Conservation (phyloP, 1,140 invertebrate genomes). For the Rhyacophila brunnea region DNA sequence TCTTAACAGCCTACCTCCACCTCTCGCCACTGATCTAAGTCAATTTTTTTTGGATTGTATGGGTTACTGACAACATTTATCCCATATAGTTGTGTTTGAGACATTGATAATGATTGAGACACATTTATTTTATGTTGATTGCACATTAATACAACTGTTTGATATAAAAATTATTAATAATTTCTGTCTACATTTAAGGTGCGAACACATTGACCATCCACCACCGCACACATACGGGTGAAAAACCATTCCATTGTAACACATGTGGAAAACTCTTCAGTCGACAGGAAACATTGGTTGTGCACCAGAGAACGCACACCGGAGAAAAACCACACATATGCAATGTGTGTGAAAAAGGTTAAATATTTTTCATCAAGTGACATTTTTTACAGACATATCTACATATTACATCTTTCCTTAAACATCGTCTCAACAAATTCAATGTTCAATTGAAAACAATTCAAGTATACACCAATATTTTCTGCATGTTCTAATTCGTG, state of each 20-base stretch:
- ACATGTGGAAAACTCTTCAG: constrained; percentile 53
- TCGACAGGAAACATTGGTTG: constrained; percentile 51
- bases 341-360: constrained; percentile 54
- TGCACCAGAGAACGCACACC: constrained; percentile 56
- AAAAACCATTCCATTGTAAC: constrained; percentile 50
- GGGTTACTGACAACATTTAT: too few species aligned
- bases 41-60: too few species aligned
- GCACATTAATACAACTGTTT: too few species aligned
- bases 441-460: background rate
- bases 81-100: too few species aligned
- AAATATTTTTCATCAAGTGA: too few species aligned
- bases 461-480: too few species aligned
- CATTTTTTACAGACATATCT: background rate
- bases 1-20: too few species aligned
- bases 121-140: too few species aligned
- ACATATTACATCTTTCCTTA: background rate
- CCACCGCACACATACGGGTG: constrained; percentile 52
- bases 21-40: too few species aligned
- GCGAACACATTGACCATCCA: constrained; percentile 38
- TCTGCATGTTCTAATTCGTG: too few species aligned
- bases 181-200: constrained; percentile 3
- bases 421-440: background rate
- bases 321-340: constrained; percentile 62
- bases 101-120: too few species aligned
- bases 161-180: too few species aligned